Percentiles rank a stretch among this genome's conserved stretches.
Conservation (phyloP, 1,140 invertebrate genomes). For the Cepaea nemoralis region DNA sequence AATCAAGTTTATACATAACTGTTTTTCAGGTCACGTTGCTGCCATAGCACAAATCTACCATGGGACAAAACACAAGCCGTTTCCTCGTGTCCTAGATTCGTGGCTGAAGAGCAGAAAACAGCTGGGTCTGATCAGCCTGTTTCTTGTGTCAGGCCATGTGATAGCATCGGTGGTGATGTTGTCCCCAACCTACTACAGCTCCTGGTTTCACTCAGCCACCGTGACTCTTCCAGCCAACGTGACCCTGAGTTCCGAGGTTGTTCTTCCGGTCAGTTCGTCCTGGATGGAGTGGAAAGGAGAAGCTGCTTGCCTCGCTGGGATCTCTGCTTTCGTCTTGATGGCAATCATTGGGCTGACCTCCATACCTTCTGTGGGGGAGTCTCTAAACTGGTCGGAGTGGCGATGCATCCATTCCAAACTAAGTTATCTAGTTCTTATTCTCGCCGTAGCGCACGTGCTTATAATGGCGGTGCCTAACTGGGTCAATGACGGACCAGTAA, state of each 20-base stretch:
- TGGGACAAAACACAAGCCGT: constrained; percentile 64
- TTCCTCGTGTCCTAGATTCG: constrained; percentile 62
- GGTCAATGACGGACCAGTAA: constrained; percentile 44
- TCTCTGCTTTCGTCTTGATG: constrained; percentile 59
- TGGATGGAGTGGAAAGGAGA: constrained; percentile 66
- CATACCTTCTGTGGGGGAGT: constrained; percentile 61
- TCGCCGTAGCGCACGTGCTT: constrained; percentile 58
- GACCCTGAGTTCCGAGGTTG: constrained; percentile 36
- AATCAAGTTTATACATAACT: neutral
- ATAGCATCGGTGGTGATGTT: constrained; percentile 63
- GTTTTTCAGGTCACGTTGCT: constrained; percentile 59
- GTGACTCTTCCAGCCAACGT: constrained; percentile 53
- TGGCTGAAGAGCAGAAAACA: constrained; percentile 67
- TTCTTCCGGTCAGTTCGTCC: constrained; percentile 35
- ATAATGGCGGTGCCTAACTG: constrained; percentile 62
- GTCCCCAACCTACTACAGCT: constrained; percentile 64
- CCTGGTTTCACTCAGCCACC: constrained; percentile 57
- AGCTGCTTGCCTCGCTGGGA: constrained; percentile 57
- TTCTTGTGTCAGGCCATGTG: constrained; percentile 58
- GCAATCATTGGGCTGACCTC: constrained; percentile 60
- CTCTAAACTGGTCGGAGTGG: constrained; percentile 69
- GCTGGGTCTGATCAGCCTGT: constrained; percentile 64
- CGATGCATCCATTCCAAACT: constrained; percentile 62
- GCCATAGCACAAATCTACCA: constrained; percentile 61
- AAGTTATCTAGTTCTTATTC: constrained; percentile 57